phyloP scores from a whole-genome alignment of 2,888 invertebrate species.

The Anoncus sp. region DNA sequence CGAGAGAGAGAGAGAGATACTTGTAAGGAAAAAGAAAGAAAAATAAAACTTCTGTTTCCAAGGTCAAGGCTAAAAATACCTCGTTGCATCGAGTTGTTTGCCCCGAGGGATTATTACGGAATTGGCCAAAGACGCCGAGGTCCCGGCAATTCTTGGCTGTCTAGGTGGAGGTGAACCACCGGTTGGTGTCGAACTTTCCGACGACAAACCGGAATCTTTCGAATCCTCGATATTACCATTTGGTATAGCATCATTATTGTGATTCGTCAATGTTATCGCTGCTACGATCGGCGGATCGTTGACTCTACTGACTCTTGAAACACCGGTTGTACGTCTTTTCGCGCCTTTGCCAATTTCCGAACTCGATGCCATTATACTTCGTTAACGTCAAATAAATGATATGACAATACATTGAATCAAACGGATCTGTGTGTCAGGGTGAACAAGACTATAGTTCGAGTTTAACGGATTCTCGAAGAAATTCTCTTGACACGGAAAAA shows the following conservation, averaged over 20 bases:
- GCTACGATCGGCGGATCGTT: constrained; percentile 54
- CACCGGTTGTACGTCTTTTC: constrained; percentile 69
- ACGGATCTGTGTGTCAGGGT: too few species aligned
- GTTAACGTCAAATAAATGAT: neutral
- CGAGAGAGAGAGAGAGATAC: too few species aligned
- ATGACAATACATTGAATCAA: neutral
- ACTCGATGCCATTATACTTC: constrained; percentile 64
- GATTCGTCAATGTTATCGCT: constrained; percentile 33
- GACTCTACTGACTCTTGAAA: constrained; percentile 54
- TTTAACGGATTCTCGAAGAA: constrained; percentile 8
- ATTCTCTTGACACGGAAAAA: constrained; percentile 48
- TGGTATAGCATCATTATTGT: constrained; percentile 52
- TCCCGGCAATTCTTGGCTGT: constrained; percentile 68
- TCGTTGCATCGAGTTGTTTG: constrained; percentile 70
- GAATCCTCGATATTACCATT: constrained; percentile 73
- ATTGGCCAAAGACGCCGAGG: constrained; percentile 66
- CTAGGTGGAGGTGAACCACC: constrained; percentile 79
- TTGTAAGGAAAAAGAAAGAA: too few species aligned
- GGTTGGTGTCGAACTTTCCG: constrained; percentile 80
- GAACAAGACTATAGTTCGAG: too few species aligned
- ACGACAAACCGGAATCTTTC: constrained; percentile 80
- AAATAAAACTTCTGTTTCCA: constrained; percentile 1
- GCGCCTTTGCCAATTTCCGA: constrained; percentile 72
- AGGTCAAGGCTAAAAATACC: constrained; percentile 67
- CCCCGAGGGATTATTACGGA: constrained; percentile 72